Base-by-base conservation (phyloP, 1,140 invertebrate genomes). In the Triops cancriformis region DNA sequence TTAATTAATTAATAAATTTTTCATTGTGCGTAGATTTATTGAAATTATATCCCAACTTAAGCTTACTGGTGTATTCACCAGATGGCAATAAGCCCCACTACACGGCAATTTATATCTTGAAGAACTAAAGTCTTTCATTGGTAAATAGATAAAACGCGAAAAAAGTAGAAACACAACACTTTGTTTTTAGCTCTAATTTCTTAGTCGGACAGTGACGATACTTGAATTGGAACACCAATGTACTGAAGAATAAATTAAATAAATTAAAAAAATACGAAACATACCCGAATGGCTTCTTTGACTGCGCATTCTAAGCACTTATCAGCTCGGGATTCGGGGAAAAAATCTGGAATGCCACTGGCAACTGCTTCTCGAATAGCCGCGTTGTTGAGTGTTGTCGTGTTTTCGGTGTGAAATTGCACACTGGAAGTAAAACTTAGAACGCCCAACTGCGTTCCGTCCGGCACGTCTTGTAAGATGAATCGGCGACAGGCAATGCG, bases 401-500 rank as follows among this genome's bases (percentile, higher is more conserved):
- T 76, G 82, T 84, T 31, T 84, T 83, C 79, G 78, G 82, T 28
- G 81, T 84, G 72, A 85, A 85, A 77, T 85, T 85, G 26, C 82
- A 84, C 76, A 86, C 82, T 31, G 86, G 84, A 76, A 86, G 81
- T 74, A 23, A 79, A 77, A 26, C 79, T 74, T 43, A 80, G 43
- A 27, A 79, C 41, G 27, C 85, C 86, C 0, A 88, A 82, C 83
- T 88, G 87, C 1, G 85, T 85, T 79, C 85, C 85, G 26, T 83
- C 81, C 0, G 86, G 85, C 5, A 89, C 80, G 81, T 88, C 86
- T 74, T 87, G 85, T 27, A 87, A 83, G 23, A 87, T 86, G 84
- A 88, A 87, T 80, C 89, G 88, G 45, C 88, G 83, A 77, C 89
- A 85, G 4, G 88, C 88, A 42, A 85, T 83, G 73, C 88, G 82